A percentile compares a stretch with the other conserved stretches of the same genome.
Evolutionary conservation across 2,797 vertebrate genomes (phyloP).

Genomic region (Ctenopoma multispine): DNA sequence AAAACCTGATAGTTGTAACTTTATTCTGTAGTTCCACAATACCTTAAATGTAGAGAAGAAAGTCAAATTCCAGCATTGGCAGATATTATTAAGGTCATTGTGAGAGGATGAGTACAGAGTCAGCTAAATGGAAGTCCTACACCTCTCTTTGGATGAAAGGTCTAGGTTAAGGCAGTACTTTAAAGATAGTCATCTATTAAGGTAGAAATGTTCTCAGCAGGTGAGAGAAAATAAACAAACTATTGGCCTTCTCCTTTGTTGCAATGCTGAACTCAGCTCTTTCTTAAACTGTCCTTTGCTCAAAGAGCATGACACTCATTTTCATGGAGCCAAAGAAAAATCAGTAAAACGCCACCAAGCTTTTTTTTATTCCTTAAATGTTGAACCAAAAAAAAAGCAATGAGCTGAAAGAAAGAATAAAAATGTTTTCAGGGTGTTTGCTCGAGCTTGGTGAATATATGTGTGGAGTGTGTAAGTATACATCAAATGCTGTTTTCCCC

Average conservation of each 20-base stretch:
- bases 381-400: slow-evolving; percentile 35
- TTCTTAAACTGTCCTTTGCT: slow-evolving; percentile 3
- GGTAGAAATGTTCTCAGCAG: neutral
- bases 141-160: slow-evolving; percentile 18
- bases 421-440: slow-evolving; percentile 17
- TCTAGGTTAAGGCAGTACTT: slow-evolving; percentile 1
- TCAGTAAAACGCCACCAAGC: neutral
- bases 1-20: neutral
- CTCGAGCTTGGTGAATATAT: slow-evolving; percentile 8
- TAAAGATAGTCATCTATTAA: slow-evolving; percentile 1
- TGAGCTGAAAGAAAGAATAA: slow-evolving; percentile 14
- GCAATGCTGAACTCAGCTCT: neutral
- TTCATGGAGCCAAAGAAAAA: slow-evolving; percentile 26
- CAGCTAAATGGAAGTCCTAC: neutral
- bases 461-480: neutral
- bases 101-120: neutral
- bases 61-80: neutral
- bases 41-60: neutral
- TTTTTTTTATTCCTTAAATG: slow-evolving; percentile 16
- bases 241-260: neutral
- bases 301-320: slow-evolving; percentile 14
- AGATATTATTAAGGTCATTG: slow-evolving; percentile 7
- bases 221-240: slow-evolving; percentile 6
- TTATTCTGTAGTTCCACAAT: slow-evolving; percentile 6
- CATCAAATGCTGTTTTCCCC: slow-evolving; percentile 21